Evolutionary conservation across 1,140 invertebrate genomes (phyloP).

Genomic region (Euura saliciscinereae): DNA sequence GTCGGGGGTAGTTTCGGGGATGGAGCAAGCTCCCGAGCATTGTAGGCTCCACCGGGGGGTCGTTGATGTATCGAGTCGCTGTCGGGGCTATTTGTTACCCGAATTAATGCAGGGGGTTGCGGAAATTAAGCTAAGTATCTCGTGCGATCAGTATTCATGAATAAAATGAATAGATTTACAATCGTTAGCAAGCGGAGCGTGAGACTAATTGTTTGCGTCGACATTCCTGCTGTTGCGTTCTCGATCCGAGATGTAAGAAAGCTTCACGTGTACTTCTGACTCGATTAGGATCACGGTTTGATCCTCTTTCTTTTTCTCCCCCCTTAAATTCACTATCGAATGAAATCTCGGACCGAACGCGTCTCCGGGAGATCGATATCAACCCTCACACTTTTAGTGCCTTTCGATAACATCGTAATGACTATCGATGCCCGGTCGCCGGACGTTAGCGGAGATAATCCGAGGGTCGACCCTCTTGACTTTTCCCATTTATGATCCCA

Average conservation of each 20-base stretch:
- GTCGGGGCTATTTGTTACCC: constrained; percentile 8
- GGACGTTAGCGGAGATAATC: neutral
- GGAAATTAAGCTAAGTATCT: constrained; percentile 12
- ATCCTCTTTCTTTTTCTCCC: too few species aligned
- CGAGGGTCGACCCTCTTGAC: neutral
- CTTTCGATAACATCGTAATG: neutral
- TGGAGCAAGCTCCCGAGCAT: too few species aligned
- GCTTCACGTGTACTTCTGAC: too few species aligned
- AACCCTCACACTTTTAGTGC: neutral
- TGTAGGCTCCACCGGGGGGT: too few species aligned
- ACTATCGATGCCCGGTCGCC: constrained; percentile 1
- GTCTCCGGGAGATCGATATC: neutral
- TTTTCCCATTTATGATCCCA: neutral
- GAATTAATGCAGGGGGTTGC: constrained; percentile 9
- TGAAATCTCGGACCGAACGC: too few species aligned
- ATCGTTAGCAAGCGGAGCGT: constrained; percentile 7
- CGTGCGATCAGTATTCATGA: constrained; percentile 14
- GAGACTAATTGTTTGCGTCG: constrained; percentile 2
- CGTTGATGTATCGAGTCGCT: constrained; percentile 3
- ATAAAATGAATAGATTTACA: constrained; percentile 14
- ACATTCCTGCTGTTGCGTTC: neutral
- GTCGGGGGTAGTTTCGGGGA: too few species aligned
- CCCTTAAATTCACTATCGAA: too few species aligned
- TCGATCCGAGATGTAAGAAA: neutral
- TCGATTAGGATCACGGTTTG: too few species aligned